Evolutionary conservation across 2,888 invertebrate genomes (phyloP).

Genomic region (Callinectes sapidus): DNA sequence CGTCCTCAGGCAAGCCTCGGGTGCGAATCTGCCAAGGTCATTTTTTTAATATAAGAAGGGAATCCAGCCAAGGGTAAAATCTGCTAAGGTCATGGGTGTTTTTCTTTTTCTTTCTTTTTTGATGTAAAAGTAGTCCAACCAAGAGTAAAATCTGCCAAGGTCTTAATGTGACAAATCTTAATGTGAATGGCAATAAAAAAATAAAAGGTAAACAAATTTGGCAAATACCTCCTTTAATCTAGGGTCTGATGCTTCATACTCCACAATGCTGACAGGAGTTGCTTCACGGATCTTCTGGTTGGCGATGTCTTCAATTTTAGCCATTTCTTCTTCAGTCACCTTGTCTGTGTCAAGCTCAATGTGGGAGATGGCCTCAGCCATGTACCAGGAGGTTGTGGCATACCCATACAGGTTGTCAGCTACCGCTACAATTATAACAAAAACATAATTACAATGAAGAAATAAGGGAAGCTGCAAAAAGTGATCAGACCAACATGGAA

Average conservation of each 20-base stretch:
- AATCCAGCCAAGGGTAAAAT: too few species aligned
- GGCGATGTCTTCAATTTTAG: constrained; percentile 80
- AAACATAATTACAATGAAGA: not conserved
- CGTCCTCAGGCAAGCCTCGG: constrained; percentile 87
- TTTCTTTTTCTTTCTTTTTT: too few species aligned
- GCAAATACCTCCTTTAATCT: constrained; percentile 77
- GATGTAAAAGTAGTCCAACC: too few species aligned
- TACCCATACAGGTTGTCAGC: constrained; percentile 83
- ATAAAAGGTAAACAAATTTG: not conserved
- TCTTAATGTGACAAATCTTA: not conserved
- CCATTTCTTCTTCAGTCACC: constrained; percentile 75
- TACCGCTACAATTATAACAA: constrained; percentile 72
- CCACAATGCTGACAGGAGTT: constrained; percentile 81
- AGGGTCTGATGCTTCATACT: constrained; percentile 81
- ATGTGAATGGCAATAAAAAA: not conserved
- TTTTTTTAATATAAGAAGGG: too few species aligned
- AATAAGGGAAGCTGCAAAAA: not conserved
- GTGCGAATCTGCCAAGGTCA: constrained; percentile 79
- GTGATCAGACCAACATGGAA: not conserved
- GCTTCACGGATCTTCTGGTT: constrained; percentile 84
- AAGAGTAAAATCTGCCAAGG: too few species aligned
- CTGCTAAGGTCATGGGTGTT: too few species aligned
- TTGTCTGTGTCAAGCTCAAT: constrained; percentile 81
- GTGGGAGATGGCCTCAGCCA: constrained; percentile 84
- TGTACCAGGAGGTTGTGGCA: constrained; percentile 88